A percentile compares a stretch with the other conserved stretches of the same genome.
These are phyloP conservation scores for Zhuqinia jingwanae DNA, from an alignment of 2,888 invertebrate species.

Conservation along the genomic window DNA sequence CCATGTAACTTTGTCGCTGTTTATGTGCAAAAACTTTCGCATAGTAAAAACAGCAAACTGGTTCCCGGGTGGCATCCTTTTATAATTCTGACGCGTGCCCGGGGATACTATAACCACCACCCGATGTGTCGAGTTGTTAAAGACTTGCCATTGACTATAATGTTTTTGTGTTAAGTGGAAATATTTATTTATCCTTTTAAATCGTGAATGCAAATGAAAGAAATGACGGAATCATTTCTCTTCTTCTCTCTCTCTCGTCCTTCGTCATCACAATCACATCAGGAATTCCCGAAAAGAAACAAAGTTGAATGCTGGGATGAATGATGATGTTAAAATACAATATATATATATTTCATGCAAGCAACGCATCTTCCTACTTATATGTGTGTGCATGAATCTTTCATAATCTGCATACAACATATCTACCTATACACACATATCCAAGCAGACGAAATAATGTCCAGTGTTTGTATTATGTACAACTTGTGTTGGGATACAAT, in stretches of 20 bases:
- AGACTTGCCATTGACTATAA: constrained; percentile 26
- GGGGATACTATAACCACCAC: neutral
- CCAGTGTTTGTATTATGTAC: too few relatives aligned
- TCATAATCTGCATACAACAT: too few relatives aligned
- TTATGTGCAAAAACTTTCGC: constrained; percentile 2
- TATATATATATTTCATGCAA: neutral
- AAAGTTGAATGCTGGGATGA: neutral
- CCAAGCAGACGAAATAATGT: too few relatives aligned
- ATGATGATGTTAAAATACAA: constrained; percentile 4
- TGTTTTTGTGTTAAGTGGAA: constrained; percentile 60
- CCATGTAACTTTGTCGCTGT: constrained; percentile 10
- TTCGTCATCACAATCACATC: neutral
- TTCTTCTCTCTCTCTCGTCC: neutral
- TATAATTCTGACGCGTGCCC: constrained; percentile 34
- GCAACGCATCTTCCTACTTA: neutral
- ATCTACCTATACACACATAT: too few relatives aligned
- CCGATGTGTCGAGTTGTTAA: neutral
- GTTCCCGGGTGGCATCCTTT: constrained; percentile 56
- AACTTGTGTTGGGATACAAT: too few relatives aligned
- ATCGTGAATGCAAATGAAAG: constrained; percentile 58
- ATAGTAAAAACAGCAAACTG: neutral
- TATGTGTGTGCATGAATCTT: too few relatives aligned
- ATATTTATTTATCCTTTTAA: constrained; percentile 61
- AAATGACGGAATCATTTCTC: constrained; percentile 14
- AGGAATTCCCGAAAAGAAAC: constrained; percentile 14